These are phyloP conservation scores for Galemys pyrenaicus DNA, from an alignment of 2,113 vertebrate species.

Conservation along the genomic window DNA sequence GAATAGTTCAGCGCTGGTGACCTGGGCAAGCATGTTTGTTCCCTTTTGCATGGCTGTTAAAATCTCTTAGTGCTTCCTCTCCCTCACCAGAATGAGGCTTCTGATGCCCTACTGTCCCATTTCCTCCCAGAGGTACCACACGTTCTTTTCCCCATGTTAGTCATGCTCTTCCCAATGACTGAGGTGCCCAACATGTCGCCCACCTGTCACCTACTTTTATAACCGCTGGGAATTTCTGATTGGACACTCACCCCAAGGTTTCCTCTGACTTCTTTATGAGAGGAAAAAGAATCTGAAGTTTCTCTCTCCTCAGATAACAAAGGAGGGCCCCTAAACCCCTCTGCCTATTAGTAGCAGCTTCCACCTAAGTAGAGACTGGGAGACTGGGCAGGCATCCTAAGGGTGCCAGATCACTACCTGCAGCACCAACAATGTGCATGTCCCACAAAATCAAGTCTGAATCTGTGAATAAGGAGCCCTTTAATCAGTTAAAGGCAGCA, in stretches of 20 bases:
- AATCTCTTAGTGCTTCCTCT: not conserved
- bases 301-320: not conserved
- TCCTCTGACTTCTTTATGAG: not conserved
- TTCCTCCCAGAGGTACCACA: not conserved
- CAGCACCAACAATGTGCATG: fast-evolving
- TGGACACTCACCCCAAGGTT: not conserved
- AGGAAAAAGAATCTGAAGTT: no score
- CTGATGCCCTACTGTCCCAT: no score
- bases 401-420: fast-evolving
- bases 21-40: not conserved
- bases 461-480: fast-evolving
- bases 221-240: not conserved
- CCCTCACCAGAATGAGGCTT: not conserved
- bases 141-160: no score
- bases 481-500: fast-evolving
- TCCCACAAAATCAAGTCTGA: not conserved
- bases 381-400: fast-evolving
- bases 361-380: fast-evolving
- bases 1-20: not conserved
- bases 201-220: no score
- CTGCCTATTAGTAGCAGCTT: not conserved
- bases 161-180: not conserved
- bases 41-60: not conserved
- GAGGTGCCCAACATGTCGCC: not conserved
- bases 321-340: not conserved